Evolutionary conservation across 1,140 invertebrate species (phyloP), one percentile per base, ranked within the genome.

Genomic region (Drosophila gunungcola): DNA sequence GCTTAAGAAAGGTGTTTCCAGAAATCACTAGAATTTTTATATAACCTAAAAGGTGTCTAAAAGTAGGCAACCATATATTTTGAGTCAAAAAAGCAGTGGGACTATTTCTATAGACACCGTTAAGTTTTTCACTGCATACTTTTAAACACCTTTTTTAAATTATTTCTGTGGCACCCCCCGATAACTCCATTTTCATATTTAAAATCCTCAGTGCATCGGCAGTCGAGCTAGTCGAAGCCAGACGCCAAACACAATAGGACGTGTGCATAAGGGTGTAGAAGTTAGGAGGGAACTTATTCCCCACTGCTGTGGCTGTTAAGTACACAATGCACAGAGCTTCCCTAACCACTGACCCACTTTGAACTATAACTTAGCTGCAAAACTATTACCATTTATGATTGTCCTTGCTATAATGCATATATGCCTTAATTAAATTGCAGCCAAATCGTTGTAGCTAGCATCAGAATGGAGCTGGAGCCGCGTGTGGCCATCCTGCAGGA

Each of bases 401-500:
- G 76, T 68, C 21, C 46, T 25, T 10, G 43, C 58, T 49, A 74
- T 72, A 82, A 88, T 86, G 52, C 75, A 73, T 73, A 73, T 73
- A 76, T 79, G 49, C 49, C 49, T 83, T 88, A 88, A 88, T 88
- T 88, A 88, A 88, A 89, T 86, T 51, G 42, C 76, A 73, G 58
- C 16, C 45, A 32, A 7, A 51, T 2, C n/a, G 80, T 63, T 3
- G 46, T 13, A 39, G 7, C 27, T 53, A 55, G 12, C 16, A 43
- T n/a, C 38, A 43, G 4, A 61, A 92, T 92, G 92, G 92, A 92
- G 57, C 74, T 92, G 52, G 95, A 95, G 91, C 95, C 95, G 65
- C 94, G 96, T 39, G 94, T 96, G 41, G 95, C 95, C 77, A 93
- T 97, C 32, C 86, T 97, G 54, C 96, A 97, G 92, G 96, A 97